These are phyloP conservation scores for Mormyrops attenuatus DNA, from an alignment of 2,797 vertebrate genomes.

Conservation along the genomic window DNA sequence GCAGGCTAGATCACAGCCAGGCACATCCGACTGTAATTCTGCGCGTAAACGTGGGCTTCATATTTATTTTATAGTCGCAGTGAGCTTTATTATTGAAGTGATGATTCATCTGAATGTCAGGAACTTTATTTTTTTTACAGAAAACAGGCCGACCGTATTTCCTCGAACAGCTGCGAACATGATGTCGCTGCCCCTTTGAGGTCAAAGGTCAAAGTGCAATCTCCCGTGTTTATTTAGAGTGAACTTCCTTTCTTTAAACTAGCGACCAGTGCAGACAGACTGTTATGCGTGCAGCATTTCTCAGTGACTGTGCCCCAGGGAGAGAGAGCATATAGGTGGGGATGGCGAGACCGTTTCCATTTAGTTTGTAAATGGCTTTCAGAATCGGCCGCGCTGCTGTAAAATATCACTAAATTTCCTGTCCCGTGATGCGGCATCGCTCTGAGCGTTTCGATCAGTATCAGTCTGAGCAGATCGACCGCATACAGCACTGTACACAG, in stretches of 20 bases:
- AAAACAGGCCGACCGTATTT: neutral
- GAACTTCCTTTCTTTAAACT: neutral
- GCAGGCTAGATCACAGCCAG: neutral
- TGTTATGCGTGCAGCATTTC: neutral
- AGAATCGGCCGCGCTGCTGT: neutral
- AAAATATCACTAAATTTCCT: constrained; percentile 6
- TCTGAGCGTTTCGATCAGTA: neutral
- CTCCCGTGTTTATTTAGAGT: neutral
- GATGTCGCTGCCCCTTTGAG: neutral
- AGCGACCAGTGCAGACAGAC: neutral
- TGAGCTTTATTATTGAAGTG: neutral
- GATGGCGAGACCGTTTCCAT: neutral
- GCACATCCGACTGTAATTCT: neutral
- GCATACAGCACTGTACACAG: neutral
- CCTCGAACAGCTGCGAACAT: neutral
- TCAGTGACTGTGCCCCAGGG: neutral
- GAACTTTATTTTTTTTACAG: neutral
- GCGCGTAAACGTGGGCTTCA: neutral
- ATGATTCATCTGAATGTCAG: neutral
- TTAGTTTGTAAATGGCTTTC: constrained; percentile 3
- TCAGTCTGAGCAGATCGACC: neutral
- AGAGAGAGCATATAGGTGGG: neutral
- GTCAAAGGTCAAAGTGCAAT: constrained; percentile 9
- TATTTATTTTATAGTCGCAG: constrained; percentile 7
- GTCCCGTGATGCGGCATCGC: neutral